These are phyloP conservation scores for Ellobius talpinus DNA, from an alignment of 2,113 vertebrate genomes.

Conservation along the genomic window DNA sequence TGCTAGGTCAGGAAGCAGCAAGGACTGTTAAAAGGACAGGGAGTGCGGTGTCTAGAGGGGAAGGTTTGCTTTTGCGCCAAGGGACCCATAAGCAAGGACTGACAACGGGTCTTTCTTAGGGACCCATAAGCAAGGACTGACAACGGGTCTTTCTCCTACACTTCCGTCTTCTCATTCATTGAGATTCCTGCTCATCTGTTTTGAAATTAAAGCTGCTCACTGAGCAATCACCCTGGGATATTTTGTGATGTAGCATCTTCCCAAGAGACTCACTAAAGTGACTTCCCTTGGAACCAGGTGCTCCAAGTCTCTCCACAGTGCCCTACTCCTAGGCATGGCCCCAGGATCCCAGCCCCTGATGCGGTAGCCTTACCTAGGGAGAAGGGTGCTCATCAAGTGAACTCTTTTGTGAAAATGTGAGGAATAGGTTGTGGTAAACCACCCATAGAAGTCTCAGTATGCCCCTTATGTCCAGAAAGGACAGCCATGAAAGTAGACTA, in stretches of 20 bases:
- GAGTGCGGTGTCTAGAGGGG: background rate
- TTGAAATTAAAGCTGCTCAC: background rate
- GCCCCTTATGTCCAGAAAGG: background rate
- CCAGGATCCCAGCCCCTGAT: background rate
- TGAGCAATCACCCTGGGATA: conserved; percentile 13
- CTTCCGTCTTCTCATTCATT: background rate
- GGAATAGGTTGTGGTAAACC: background rate
- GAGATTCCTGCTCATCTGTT: background rate
- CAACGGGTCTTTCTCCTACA: background rate
- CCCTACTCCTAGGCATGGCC: background rate
- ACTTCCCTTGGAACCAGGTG: background rate
- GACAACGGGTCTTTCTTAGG: background rate
- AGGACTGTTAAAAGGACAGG: background rate
- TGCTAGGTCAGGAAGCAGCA: background rate
- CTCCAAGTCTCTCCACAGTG: background rate
- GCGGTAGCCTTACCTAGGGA: background rate
- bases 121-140: background rate
- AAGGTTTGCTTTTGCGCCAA: background rate
- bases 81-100: background rate
- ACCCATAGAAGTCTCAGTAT: background rate
- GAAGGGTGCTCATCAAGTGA: background rate
- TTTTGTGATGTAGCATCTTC: background rate
- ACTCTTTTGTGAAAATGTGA: background rate
- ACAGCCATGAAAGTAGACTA: background rate
- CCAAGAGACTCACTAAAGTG: background rate